Evolutionary conservation across 92 coral and sea anemone species (phyloP), one percentile per base, ranked within the genome.

Genomic region (Hydrozoanthus gracilis): DNA sequence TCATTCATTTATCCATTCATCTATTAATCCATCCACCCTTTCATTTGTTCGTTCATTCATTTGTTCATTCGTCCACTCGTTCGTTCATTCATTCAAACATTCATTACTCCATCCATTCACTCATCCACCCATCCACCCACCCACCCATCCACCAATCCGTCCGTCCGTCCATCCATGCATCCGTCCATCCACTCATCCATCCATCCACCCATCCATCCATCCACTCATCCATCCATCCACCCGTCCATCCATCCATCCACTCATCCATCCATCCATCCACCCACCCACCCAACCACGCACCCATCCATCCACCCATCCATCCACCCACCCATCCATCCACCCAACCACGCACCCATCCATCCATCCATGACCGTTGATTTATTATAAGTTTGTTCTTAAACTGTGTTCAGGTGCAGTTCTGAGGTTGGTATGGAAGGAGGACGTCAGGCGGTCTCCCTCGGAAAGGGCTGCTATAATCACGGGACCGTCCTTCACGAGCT

Each of bases 351-450:
- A 16, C 64, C 52, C 76, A 47, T 12, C 3, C 18, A 27, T 72
- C 18, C 47, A 46, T 72, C 49, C 6, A 46, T 45, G 58, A 45
- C 20, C 12, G 12, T 44, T 4, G 17, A 82, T 55, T 5, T 16
- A 44, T 7, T 52, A 6, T 73, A 7, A 27, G 39, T 27, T 44
- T 45, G 16, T 27, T 48, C 50, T 45, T 11, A 50, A 18, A 47
- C 49, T 6, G 51, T 71, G 20, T 64, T 8, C 17, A 96, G 99
- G 78, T 96, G 99, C 69, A 96, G 93, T 82, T 93, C 99, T 6
- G 99, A 96, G 58, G 99, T 96, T 13, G 99, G 99, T 5, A 92
- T 92, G 88, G 90, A 86, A 16, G 98, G 99, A 12, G 99, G 99
- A 35, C 84, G 96, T 20, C 99, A 96, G 54, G 95, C 94, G 13